A percentile compares a stretch with the other conserved stretches of the same genome.
Evolutionary conservation across 1,140 invertebrate species (phyloP).

Genomic region (Eubasilissa regina): DNA sequence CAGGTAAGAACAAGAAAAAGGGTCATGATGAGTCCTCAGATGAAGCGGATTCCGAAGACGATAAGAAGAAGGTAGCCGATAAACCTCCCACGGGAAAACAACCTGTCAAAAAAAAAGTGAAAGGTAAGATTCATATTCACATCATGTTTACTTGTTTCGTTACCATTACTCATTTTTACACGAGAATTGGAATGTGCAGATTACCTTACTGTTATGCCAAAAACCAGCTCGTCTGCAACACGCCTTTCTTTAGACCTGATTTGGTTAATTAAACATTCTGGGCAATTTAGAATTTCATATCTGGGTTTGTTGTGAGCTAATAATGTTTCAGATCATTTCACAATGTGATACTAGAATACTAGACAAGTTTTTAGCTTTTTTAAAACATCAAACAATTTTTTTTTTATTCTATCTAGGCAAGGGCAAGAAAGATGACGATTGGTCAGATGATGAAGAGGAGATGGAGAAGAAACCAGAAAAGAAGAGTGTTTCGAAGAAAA

Average conservation of each 20-base stretch:
- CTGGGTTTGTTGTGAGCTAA: too few species aligned
- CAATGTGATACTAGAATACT: too few species aligned
- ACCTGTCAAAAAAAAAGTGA: slow-evolving; percentile 51
- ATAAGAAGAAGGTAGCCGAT: slow-evolving; percentile 43
- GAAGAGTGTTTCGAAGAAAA: slow-evolving; percentile 63
- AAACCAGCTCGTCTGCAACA: too few species aligned
- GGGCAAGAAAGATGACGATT: slow-evolving; percentile 72
- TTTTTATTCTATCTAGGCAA: slow-evolving; percentile 63
- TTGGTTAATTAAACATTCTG: too few species aligned
- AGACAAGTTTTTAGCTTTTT: too few species aligned
- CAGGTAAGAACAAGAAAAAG: slow-evolving; percentile 58
- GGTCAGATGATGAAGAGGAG: slow-evolving; percentile 69
- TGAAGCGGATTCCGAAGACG: slow-evolving; percentile 49
- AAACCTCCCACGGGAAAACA: slow-evolving; percentile 54
- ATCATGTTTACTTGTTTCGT: background rate
- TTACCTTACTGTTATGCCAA: background rate
- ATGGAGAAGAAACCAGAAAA: slow-evolving; percentile 59
- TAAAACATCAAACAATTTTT: too few species aligned
- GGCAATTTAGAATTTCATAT: too few species aligned
- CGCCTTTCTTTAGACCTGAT: too few species aligned
- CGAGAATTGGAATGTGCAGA: background rate
- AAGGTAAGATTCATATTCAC: slow-evolving; percentile 34
- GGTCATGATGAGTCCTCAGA: slow-evolving; percentile 43
- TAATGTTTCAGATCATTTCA: too few species aligned
- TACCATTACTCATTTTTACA: background rate